phyloP scores from a whole-genome alignment of 1,140 invertebrate genomes.

The Brevipalpus yothersi region DNA sequence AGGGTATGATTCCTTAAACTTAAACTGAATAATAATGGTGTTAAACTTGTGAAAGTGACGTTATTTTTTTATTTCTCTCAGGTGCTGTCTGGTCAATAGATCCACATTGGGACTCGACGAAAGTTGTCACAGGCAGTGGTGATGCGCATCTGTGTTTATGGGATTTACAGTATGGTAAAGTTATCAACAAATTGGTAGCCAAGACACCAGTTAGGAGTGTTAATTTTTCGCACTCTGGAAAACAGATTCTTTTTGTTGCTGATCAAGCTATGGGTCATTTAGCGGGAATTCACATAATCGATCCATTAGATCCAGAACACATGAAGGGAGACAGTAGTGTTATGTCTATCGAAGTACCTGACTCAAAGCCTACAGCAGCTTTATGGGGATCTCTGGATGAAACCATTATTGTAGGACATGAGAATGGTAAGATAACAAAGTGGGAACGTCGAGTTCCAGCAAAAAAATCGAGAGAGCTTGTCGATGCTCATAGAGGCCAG shows the following conservation, averaged over 20 bases:
- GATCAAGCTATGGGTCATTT: slow-evolving; percentile 69
- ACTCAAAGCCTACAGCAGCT: slow-evolving; percentile 60
- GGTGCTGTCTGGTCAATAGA: slow-evolving; percentile 86
- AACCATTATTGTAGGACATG: slow-evolving; percentile 73
- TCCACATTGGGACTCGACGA: slow-evolving; percentile 74
- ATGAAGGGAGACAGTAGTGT: not conserved
- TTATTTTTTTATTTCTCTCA: not conserved
- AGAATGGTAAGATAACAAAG: slow-evolving; percentile 64
- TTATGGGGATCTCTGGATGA: slow-evolving; percentile 80
- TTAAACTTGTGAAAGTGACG: too few relatives aligned
- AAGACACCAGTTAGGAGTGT: slow-evolving; percentile 73
- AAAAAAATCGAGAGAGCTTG: slow-evolving; percentile 16
- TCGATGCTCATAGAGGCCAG: slow-evolving; percentile 47
- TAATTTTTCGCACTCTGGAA: slow-evolving; percentile 74
- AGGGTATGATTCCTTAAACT: slow-evolving; percentile 28
- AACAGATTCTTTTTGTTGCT: slow-evolving; percentile 71
- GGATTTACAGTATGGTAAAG: slow-evolving; percentile 24
- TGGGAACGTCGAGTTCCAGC: slow-evolving; percentile 56
- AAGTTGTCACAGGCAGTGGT: slow-evolving; percentile 73
- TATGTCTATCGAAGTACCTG: slow-evolving; percentile 29
- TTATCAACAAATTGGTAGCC: slow-evolving; percentile 37
- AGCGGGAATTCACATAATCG: slow-evolving; percentile 58
- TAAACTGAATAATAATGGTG: not conserved
- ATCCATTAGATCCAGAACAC: slow-evolving; percentile 15
- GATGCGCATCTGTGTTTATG: slow-evolving; percentile 66